Percentiles rank a stretch among this genome's conserved stretches.
Evolutionary conservation across 2,888 invertebrate genomes (phyloP).

Genomic region (Allacma fusca): DNA sequence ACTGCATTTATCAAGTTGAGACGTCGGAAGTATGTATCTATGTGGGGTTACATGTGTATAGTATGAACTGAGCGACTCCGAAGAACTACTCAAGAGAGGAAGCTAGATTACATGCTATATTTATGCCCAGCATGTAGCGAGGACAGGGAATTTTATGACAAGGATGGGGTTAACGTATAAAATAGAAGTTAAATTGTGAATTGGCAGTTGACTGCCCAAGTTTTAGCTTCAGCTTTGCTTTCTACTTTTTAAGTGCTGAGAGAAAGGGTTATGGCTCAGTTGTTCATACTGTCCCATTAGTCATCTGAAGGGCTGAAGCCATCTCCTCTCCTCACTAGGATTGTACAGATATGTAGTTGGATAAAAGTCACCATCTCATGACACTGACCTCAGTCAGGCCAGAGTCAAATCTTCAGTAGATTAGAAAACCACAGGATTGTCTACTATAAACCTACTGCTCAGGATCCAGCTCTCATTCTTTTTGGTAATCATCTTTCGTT

Average conservation of each 20-base stretch:
- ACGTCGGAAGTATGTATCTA: no score
- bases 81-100: no score
- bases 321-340: not conserved
- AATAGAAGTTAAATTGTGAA: slow-evolving; percentile 24
- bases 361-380: slow-evolving; percentile 13
- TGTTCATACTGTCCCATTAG: slow-evolving; percentile 22
- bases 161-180: not conserved
- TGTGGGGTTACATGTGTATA: no score
- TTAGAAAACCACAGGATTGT: slow-evolving; percentile 38
- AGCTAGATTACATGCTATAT: no score
- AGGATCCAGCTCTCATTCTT: not conserved
- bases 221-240: not conserved
- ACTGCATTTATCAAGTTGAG: no score
- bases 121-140: no score
- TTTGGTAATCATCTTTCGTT: not conserved
- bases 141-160: slow-evolving; percentile 5
- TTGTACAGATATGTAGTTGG: not conserved
- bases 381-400: slow-evolving; percentile 38
- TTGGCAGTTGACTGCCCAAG: slow-evolving; percentile 20
- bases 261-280: slow-evolving; percentile 18
- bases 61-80: no score
- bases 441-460: not conserved
- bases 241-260: not conserved
- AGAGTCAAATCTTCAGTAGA: slow-evolving; percentile 21
- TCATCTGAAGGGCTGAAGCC: not conserved